Evolutionary conservation across 2,888 invertebrate genomes (phyloP).

Genomic region (Leptinotarsa tumamoca): DNA sequence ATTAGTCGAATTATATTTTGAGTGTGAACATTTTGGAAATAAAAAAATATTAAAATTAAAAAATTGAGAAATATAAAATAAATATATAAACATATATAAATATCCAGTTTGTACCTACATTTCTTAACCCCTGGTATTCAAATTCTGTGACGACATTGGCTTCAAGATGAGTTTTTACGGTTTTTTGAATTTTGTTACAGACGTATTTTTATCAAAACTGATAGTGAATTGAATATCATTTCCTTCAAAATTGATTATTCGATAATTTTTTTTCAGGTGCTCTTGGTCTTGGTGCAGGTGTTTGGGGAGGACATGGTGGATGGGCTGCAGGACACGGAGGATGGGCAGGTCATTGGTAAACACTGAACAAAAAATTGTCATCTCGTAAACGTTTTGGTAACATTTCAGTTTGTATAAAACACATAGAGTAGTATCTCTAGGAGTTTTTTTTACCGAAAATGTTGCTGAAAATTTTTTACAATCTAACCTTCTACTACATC

Average conservation of each 20-base stretch:
- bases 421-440: background rate
- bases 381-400: conserved; percentile 30
- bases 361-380: conserved; percentile 1
- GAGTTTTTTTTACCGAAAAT: conserved; percentile 29
- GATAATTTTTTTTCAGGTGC: conserved; percentile 21
- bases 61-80: too few species aligned
- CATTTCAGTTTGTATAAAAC: conserved; percentile 22
- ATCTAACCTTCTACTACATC: too few species aligned
- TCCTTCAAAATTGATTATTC: background rate
- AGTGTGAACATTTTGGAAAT: too few species aligned
- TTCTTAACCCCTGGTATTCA: too few species aligned
- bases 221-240: background rate
- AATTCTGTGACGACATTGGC: too few species aligned
- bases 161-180: too few species aligned
- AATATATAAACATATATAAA: too few species aligned
- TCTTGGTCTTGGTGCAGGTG: conserved; percentile 26
- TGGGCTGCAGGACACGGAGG: conserved; percentile 28
- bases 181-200: too few species aligned
- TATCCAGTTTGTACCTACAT: too few species aligned
- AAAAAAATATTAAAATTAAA: too few species aligned
- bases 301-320: conserved; percentile 27
- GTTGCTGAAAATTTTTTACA: conserved; percentile 33
- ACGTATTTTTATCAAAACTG: too few species aligned
- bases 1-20: too few species aligned
- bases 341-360: conserved; percentile 39